phyloP scores from a whole-genome alignment of 37 sponge, comb jelly and placozoan species.

The Corticium candelabrum region DNA sequence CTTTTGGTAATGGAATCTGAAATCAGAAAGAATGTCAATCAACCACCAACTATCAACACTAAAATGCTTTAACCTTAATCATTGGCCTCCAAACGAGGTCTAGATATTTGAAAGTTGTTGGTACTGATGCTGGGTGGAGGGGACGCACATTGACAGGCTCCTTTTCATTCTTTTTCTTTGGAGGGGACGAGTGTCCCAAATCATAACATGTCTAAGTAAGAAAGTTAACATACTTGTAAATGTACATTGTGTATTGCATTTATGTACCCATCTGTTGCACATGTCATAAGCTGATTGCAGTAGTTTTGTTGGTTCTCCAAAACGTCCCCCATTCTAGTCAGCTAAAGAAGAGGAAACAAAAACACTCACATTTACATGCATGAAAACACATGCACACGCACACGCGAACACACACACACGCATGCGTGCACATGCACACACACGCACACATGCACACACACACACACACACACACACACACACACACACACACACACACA shows the following conservation, averaged over 20 bases:
- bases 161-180: slow-evolving; percentile 25
- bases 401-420: neutral
- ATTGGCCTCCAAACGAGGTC: slow-evolving; percentile 80
- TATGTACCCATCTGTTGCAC: slow-evolving; percentile 68
- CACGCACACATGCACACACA: too few species aligned
- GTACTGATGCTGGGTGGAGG: neutral
- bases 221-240: too few species aligned
- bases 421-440: neutral
- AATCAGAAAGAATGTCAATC: neutral
- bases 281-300: slow-evolving; percentile 56
- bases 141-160: neutral
- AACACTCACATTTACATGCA: too few species aligned
- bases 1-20: neutral
- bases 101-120: slow-evolving; percentile 39
- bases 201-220: slow-evolving; percentile 22
- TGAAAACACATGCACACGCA: neutral
- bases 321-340: slow-evolving; percentile 11
- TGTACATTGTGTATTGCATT: neutral
- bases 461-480: too few species aligned
- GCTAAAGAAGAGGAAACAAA: too few species aligned
- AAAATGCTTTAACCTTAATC: slow-evolving; percentile 38
- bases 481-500: too few species aligned
- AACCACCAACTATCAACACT: neutral
- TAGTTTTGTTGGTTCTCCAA: slow-evolving; percentile 28
- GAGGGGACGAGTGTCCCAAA: slow-evolving; percentile 83